phyloP scores from a whole-genome alignment of 2,888 invertebrate genomes.

The Stenodema calcarata region DNA sequence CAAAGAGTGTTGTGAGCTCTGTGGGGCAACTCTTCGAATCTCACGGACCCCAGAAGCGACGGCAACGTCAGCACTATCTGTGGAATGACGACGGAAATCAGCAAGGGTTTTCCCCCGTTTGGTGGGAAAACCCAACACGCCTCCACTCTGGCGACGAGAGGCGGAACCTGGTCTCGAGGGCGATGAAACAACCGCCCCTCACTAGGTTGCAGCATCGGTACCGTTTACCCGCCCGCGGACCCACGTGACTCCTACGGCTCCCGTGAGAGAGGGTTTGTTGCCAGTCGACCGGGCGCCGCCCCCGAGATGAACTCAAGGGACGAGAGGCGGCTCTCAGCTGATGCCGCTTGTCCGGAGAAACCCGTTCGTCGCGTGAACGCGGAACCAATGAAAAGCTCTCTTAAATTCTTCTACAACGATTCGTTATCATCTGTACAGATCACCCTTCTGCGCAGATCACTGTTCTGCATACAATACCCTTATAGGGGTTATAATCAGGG shows the following conservation, averaged over 20 bases:
- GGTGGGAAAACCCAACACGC: not conserved
- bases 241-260: slow-evolving; percentile 16
- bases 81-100: not conserved
- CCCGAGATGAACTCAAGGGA: not conserved
- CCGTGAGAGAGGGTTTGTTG: slow-evolving; percentile 30
- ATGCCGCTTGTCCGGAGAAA: no score
- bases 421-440: no score
- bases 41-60: no score
- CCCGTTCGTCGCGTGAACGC: no score
- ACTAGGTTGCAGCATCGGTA: not conserved
- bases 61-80: not conserved
- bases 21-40: no score
- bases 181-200: not conserved
- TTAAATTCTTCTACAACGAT: no score
- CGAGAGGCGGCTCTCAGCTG: not conserved
- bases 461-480: no score
- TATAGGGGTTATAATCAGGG: no score
- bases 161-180: not conserved
- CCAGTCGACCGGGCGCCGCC: slow-evolving; percentile 13
- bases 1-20: no score
- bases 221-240: not conserved
- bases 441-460: no score
- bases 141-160: not conserved
- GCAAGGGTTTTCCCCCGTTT: not conserved
- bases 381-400: no score